phyloP scores from a whole-genome alignment of 2,888 invertebrate species.

The Cephalotes varians region DNA sequence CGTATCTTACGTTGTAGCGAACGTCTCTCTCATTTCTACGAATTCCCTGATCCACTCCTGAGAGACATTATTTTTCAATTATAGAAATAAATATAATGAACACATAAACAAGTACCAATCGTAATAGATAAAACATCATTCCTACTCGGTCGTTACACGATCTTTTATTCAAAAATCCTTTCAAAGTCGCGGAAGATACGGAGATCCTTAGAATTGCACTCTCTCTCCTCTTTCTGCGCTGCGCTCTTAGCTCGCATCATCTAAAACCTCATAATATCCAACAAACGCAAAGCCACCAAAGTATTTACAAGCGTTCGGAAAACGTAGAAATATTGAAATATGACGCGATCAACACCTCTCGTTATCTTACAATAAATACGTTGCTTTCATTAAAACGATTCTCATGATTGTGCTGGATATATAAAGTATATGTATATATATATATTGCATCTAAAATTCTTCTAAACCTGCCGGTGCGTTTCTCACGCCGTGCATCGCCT shows the following conservation, averaged over 20 bases:
- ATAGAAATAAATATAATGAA: constrained; percentile 18
- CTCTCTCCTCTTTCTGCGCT: constrained; percentile 66
- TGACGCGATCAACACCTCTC: constrained; percentile 60
- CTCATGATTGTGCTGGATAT: constrained; percentile 70
- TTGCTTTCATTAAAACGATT: constrained; percentile 66
- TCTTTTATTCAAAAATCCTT: not conserved
- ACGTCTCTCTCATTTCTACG: not conserved
- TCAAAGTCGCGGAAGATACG: constrained; percentile 30
- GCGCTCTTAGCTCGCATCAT: constrained; percentile 65
- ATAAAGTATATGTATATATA: constrained; percentile 49
- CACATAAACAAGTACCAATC: constrained; percentile 15
- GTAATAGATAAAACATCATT: not conserved
- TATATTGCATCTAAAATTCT: constrained; percentile 68
- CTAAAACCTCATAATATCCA: constrained; percentile 59
- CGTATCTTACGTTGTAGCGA: not conserved
- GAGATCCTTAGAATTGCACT: constrained; percentile 35
- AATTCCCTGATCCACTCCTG: not conserved
- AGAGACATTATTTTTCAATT: constrained; percentile 12
- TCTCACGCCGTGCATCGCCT: constrained; percentile 30
- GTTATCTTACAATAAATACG: constrained; percentile 64
- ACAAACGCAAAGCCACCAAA: constrained; percentile 66
- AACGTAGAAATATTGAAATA: constrained; percentile 66
- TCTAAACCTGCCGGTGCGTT: constrained; percentile 57
- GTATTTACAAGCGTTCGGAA: constrained; percentile 66
- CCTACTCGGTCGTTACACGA: constrained; percentile 3